A percentile compares a stretch with the other conserved stretches of the same genome.
phyloP scores from a whole-genome alignment of 2,113 vertebrate species.

The Eublepharis macularius region DNA sequence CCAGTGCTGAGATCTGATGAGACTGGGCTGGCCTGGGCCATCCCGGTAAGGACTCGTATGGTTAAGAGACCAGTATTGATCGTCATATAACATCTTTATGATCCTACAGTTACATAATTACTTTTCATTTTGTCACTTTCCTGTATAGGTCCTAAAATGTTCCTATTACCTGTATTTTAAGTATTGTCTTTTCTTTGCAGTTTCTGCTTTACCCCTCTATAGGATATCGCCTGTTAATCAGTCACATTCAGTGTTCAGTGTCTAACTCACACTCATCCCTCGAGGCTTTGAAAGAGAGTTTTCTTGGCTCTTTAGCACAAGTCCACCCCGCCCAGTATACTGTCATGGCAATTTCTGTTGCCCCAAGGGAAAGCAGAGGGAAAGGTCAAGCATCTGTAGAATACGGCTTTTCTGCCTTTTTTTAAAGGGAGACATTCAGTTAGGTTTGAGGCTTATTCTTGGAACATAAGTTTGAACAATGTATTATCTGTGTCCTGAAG shows the following conservation, averaged over 20 bases:
- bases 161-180: not conserved
- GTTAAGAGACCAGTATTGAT: no score
- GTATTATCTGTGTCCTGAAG: constrained; percentile 15
- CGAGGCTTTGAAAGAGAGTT: not conserved
- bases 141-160: no score
- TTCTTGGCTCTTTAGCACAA: not conserved
- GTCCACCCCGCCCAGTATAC: not conserved
- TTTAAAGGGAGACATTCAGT: constrained; percentile 10
- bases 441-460: constrained; percentile 16
- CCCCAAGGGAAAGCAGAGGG: not conserved
- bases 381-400: not conserved
- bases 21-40: no score
- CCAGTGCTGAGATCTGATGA: no score
- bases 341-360: not conserved
- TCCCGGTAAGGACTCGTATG: no score
- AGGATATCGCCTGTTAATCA: not conserved
- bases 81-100: no score
- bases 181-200: not conserved
- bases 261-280: not conserved
- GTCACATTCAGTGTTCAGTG: not conserved
- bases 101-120: no score
- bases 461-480: constrained; percentile 35
- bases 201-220: not conserved
- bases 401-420: not conserved
- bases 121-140: no score